A percentile compares a stretch with the other conserved stretches of the same genome.
These are phyloP conservation scores for Emydura subglobosa DNA, from an alignment of 2,113 vertebrate species.

Conservation along the genomic window DNA sequence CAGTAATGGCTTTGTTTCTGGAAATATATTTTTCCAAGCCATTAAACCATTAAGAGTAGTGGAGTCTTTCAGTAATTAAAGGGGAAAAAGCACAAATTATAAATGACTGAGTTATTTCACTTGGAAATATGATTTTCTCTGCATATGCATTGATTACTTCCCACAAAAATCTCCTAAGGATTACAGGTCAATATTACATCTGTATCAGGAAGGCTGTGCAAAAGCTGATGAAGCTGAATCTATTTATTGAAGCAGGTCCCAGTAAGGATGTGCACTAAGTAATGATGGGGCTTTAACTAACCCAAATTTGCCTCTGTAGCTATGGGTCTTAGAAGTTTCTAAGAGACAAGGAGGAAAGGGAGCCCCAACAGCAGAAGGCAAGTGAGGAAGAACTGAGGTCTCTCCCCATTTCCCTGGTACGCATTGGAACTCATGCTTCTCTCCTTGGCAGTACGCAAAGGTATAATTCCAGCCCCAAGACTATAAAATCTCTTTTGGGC, in stretches of 20 bases:
- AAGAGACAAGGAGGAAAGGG: background rate
- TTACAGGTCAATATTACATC: background rate
- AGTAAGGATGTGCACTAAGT: background rate
- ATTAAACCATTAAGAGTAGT: conserved; percentile 18
- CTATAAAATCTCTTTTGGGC: background rate
- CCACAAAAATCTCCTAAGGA: background rate
- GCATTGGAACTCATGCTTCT: background rate
- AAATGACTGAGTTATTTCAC: background rate
- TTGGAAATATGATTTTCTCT: conserved; percentile 32
- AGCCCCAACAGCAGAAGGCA: background rate
- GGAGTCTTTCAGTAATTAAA: conserved; percentile 8
- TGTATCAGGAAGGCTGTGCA: background rate
- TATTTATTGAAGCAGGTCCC: background rate
- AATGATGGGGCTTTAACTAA: background rate
- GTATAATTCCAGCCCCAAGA: accelerated
- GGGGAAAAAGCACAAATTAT: background rate
- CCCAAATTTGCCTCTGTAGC: background rate
- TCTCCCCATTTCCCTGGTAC: background rate
- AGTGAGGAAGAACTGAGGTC: background rate
- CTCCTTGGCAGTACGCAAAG: background rate
- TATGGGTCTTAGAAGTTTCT: background rate
- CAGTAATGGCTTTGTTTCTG: background rate
- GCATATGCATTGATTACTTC: background rate
- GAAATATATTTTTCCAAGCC: conserved; percentile 5
- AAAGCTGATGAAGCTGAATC: background rate